Evolutionary conservation across 2,888 invertebrate species (phyloP), one percentile per base, ranked within the genome.

Genomic region (Macaria liturata): DNA sequence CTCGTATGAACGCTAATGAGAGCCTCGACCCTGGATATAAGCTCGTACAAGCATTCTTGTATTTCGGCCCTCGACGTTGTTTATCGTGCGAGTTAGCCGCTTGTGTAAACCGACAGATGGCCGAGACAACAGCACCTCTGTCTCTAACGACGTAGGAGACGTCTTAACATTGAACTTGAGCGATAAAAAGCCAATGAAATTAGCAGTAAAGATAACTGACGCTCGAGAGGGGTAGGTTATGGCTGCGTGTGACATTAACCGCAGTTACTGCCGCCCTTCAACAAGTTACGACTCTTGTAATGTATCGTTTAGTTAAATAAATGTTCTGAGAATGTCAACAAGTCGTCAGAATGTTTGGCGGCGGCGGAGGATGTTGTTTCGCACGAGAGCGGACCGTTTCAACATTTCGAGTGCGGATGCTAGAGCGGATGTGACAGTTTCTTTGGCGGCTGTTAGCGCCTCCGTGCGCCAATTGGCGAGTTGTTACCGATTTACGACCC

Each of bases 381-480:
- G 62, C 62, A 71, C 66, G 61, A 61, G 50, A 66, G 68, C 68
- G 62, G 62, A 59, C 69, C 67, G 68, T 71, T 69, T 68, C 66
- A 72, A 73, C 69, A 75, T 83, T 89, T 90, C 85, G 88, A 88
- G 86, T 86, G 86, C 88, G 91, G 91, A 91, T 91, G 90, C 79
- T 74, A 91, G 80, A 78, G 80, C 88, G 90, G 90, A 89, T 87
- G 78, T 86, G 82, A 73, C 83, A 76, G 82, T 83, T 81, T 82
- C 81, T 78, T 79, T 75, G 74, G 72, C 73, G 71, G 79, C 80
- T 72, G 80, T 91, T 91, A 88, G 84, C 90, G 91, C 90, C 91
- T 88, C 90, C 83, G 90, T 86, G 86, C 80, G 83, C 84, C 88
- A 85, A 91, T 90, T 89, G 86, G 89, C 89, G 68, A 83, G 88